phyloP scores from a whole-genome alignment of 2,888 invertebrate species.

The Hydriomena furcata region DNA sequence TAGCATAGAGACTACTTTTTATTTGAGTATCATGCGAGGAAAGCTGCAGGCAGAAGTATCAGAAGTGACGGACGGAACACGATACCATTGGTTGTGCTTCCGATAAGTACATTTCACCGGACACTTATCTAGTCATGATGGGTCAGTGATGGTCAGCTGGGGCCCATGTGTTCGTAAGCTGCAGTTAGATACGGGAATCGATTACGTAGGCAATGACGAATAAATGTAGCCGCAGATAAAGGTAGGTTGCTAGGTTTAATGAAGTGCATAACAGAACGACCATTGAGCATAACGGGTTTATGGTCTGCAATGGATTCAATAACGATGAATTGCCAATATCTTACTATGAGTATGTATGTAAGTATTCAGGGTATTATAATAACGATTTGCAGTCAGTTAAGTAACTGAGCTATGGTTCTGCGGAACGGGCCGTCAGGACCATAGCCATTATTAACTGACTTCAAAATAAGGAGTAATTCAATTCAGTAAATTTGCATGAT shows the following conservation, averaged over 20 bases:
- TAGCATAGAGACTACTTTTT: too few species aligned
- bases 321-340: constrained; percentile 3
- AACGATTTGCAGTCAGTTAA: neutral
- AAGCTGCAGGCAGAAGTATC: too few species aligned
- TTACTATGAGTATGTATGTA: neutral
- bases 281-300: constrained; percentile 24
- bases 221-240: constrained; percentile 30
- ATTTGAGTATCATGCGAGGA: too few species aligned
- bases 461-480: too few species aligned
- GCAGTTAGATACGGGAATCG: constrained; percentile 54
- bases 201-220: constrained; percentile 47
- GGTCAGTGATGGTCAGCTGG: constrained; percentile 58
- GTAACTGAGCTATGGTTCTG: neutral
- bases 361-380: too few species aligned
- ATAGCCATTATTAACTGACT: too few species aligned
- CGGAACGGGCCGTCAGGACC: too few species aligned
- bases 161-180: constrained; percentile 58
- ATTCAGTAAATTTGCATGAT: too few species aligned
- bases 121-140: constrained; percentile 11
- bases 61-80: too few species aligned
- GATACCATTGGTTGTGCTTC: too few species aligned
- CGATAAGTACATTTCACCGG: too few species aligned
- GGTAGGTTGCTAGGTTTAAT: constrained; percentile 26
- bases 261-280: constrained; percentile 31
- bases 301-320: constrained; percentile 23